phyloP scores from a whole-genome alignment of 2,888 invertebrate species.

The Mechanitis messenoides region DNA sequence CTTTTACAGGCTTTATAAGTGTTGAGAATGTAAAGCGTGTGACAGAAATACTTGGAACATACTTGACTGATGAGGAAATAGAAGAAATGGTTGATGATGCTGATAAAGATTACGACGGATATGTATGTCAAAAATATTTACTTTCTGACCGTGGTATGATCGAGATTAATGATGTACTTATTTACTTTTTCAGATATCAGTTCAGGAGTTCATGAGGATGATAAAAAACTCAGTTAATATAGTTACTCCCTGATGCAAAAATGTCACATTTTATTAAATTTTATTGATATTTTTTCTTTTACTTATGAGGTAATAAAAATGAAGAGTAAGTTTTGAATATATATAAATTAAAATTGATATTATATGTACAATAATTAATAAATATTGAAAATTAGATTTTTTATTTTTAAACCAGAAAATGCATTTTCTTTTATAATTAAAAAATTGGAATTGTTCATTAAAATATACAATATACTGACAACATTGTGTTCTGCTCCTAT shows the following conservation, averaged over 20 bases:
- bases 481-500: no score
- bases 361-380: no score
- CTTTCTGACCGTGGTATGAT: background rate
- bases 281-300: no score
- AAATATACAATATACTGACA: no score
- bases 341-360: no score
- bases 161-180: background rate
- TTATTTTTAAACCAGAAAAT: no score
- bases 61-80: slow-evolving; percentile 66
- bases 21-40: slow-evolving; percentile 63
- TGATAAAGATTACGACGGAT: slow-evolving; percentile 62
- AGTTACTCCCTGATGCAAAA: slow-evolving; percentile 43
- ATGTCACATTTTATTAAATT: no score
- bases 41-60: slow-evolving; percentile 48
- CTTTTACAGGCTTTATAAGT: slow-evolving; percentile 51
- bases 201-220: slow-evolving; percentile 66
- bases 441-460: no score
- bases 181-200: slow-evolving; percentile 52
- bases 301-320: no score
- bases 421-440: no score
- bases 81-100: slow-evolving; percentile 71
- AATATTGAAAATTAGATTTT: no score
- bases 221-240: slow-evolving; percentile 61
- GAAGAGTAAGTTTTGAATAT: no score
- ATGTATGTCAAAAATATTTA: slow-evolving; percentile 40